Base-by-base conservation (phyloP, 2,113 vertebrate species). In the Myodes glareolus region DNA sequence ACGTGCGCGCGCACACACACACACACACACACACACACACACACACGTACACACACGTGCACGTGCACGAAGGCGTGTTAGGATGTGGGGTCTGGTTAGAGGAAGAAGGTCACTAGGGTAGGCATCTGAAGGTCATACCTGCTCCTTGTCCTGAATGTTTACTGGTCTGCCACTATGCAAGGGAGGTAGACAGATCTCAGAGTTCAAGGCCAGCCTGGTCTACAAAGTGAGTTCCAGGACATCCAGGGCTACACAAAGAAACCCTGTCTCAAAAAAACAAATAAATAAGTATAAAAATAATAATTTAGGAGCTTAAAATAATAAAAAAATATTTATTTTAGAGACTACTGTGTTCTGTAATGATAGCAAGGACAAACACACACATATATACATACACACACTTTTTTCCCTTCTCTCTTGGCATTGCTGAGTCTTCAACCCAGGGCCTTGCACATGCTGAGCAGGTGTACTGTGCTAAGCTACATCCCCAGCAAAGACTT, bases 301-400 rank as follows among this genome's bases (percentile, higher is more conserved):
- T 84, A 84, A 27, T 63, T 84, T 84, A 42, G 58, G 19, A 81
- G 29, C 23, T 63, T 63, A 63, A 63, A 45, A 29, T 65, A 65
- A 86, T 55, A 81, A 55, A 61, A 82, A n/a, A 85, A 21, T 58
- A 58, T 92, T 50, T 67, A 50, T 61, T 93, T 93, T 91, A 68
- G 55, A 52, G 23, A 72, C 27, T 6, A 31, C 47, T 89, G 84
- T 90, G 33, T 90, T 77, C 58, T n/a, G 9, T 73, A 72, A 17
- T 78, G 72, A 50, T 70, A 31, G 31, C 13, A 85, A 85, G 14
- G 25, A 58, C n/a, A 85, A 42, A 16, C n/a, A 45, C 21, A 16
- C 55, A 58, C 29, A 25, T 52, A 13, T 89, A 27, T 85, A 4
- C 63, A 31, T 3, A 55, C 17, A 58, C 17, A 58, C 55, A 58